Evolutionary conservation across 2,797 vertebrate species (phyloP).

Genomic region (Bovichtus variegatus): DNA sequence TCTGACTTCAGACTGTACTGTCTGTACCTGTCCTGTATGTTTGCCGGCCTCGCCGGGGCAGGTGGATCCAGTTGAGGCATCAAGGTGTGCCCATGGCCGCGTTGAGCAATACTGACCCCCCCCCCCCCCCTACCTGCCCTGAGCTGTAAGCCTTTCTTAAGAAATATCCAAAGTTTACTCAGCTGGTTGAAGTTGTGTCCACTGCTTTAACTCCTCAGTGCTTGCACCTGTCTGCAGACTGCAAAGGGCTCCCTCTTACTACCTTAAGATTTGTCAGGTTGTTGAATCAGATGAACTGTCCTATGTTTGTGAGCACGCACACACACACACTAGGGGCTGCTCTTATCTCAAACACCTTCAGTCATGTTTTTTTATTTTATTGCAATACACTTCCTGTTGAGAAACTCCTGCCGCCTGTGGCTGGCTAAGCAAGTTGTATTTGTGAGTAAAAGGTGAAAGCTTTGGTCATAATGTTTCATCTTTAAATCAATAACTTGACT

Average conservation of each 20-base stretch:
- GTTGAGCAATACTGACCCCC: constrained; percentile 73
- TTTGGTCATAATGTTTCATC: constrained; percentile 2
- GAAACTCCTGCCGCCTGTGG: constrained; percentile 62
- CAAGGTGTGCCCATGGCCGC: constrained; percentile 75
- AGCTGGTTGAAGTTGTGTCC: constrained; percentile 24
- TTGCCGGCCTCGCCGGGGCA: constrained; percentile 72
- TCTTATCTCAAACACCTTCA: constrained; percentile 75
- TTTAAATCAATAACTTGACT: constrained; percentile 18
- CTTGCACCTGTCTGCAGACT: constrained; percentile 4
- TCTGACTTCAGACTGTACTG: constrained; percentile 84
- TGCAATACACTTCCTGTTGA: constrained; percentile 80
- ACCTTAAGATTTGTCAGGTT: constrained; percentile 30
- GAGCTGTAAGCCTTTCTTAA: constrained; percentile 29
- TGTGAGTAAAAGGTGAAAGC: constrained; percentile 50
- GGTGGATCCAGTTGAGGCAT: constrained; percentile 77
- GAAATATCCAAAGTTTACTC: constrained; percentile 25
- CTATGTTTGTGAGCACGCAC: neutral
- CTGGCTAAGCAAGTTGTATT: constrained; percentile 30
- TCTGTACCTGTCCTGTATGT: constrained; percentile 86
- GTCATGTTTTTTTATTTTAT: constrained; percentile 66
- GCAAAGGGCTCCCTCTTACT: constrained; percentile 12
- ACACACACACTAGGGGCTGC: constrained; percentile 1
- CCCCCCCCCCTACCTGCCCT: constrained; percentile 30
- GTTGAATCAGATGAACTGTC: constrained; percentile 37
- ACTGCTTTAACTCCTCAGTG: neutral